Evolutionary conservation across 2,888 invertebrate genomes (phyloP).

Genomic region (Xestia xanthographa): DNA sequence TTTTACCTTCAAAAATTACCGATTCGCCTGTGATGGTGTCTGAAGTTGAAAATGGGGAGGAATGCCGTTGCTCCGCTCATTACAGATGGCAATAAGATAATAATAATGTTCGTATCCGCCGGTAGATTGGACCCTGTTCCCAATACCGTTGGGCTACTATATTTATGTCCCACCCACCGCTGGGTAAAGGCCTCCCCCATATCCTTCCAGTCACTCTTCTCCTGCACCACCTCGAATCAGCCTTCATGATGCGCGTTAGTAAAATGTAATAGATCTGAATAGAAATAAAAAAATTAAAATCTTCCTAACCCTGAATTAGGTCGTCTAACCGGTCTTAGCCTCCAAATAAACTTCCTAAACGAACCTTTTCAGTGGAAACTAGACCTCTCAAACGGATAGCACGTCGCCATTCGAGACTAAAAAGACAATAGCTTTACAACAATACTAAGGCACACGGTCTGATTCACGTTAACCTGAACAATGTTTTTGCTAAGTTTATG

Average conservation of each 20-base stretch:
- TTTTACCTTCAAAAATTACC: not conserved
- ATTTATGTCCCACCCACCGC: not conserved
- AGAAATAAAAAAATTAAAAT: not conserved
- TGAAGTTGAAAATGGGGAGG: too few relatives aligned
- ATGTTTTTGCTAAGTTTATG: slow-evolving; percentile 36
- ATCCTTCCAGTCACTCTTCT: too few relatives aligned
- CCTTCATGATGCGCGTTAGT: too few relatives aligned
- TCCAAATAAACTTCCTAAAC: not conserved
- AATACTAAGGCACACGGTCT: slow-evolving; percentile 59
- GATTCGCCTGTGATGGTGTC: too few relatives aligned
- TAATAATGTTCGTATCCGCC: not conserved
- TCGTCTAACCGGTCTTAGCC: not conserved
- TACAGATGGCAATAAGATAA: not conserved
- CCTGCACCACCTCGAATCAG: too few relatives aligned
- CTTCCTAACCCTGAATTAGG: not conserved
- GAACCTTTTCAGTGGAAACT: slow-evolving; percentile 25
- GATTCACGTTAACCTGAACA: slow-evolving; percentile 52
- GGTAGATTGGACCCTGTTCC: not conserved
- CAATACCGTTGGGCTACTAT: not conserved
- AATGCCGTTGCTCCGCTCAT: not conserved
- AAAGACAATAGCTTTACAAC: slow-evolving; percentile 49
- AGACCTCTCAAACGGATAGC: slow-evolving; percentile 8
- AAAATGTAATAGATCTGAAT: not conserved
- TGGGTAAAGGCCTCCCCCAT: too few relatives aligned
- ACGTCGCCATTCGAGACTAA: slow-evolving; percentile 15